Conservation (phyloP, 2,113 vertebrate genomes). For the Spea bombifrons region DNA sequence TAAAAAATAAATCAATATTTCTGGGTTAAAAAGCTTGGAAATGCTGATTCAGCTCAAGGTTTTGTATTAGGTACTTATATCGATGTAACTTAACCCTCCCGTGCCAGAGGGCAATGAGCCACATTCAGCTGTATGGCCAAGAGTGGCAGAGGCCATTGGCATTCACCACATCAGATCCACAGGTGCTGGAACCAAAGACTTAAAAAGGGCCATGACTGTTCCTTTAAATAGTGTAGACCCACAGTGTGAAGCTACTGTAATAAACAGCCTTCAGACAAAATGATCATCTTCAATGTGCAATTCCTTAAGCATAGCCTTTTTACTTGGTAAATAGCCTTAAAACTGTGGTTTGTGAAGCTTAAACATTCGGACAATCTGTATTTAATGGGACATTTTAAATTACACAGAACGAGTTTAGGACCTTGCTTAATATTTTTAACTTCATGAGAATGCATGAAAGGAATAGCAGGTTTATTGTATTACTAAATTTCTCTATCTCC, state of each 20-base stretch:
- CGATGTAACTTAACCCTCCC: slow-evolving; percentile 25
- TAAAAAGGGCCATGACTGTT: no score
- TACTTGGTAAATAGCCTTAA: not conserved
- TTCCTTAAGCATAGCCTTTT: no score
- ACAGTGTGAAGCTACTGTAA: no score
- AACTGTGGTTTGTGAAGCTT: not conserved
- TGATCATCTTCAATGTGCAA: no score
- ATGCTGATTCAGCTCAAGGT: slow-evolving; percentile 65
- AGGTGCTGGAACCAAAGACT: no score
- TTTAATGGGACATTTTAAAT: not conserved
- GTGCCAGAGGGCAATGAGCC: slow-evolving; percentile 18
- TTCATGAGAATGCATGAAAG: not conserved
- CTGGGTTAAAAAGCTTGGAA: slow-evolving; percentile 72
- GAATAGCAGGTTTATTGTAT: not conserved
- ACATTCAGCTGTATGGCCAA: slow-evolving; percentile 7
- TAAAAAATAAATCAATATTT: slow-evolving; percentile 76
- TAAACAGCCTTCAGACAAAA: no score
- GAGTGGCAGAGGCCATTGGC: slow-evolving; percentile 13
- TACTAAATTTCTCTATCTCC: slow-evolving; percentile 13
- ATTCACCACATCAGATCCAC: no score
- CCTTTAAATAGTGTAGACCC: no score
- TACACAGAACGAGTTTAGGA: not conserved
- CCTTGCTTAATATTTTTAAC: slow-evolving; percentile 4
- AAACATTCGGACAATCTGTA: not conserved
- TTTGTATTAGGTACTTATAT: slow-evolving; percentile 34